Percentiles rank a stretch among this genome's conserved stretches.
Evolutionary conservation across 2,113 vertebrate genomes (phyloP).

Genomic region (Nesogale talazaci): DNA sequence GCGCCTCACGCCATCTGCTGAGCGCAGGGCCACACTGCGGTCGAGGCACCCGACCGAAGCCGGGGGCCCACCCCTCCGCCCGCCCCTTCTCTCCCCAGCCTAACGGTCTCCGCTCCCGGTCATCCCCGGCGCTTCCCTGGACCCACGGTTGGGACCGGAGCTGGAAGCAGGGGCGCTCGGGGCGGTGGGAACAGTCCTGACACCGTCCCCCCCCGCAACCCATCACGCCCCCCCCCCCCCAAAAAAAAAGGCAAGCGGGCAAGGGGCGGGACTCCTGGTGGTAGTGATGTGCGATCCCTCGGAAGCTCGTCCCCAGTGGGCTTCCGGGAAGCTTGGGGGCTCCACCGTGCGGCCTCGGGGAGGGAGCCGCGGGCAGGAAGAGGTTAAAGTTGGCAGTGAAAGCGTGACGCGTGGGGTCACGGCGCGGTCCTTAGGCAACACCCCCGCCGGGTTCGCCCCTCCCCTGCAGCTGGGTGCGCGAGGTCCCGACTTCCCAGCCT

Average conservation of each 20-base stretch:
- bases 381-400: not conserved
- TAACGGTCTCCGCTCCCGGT: not conserved
- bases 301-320: conserved; percentile 22
- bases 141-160: not conserved
- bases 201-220: too few relatives aligned
- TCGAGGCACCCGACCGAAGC: not conserved
- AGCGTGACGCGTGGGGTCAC: not conserved
- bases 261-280: not conserved
- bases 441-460: not conserved
- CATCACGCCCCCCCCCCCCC: not conserved
- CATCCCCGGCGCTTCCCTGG: not conserved
- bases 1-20: conserved; percentile 70
- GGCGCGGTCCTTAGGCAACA: not conserved
- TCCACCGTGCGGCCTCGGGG: not conserved
- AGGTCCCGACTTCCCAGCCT: not conserved
- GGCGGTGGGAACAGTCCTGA: not conserved
- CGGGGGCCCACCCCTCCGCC: rapidly evolving
- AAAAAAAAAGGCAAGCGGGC: not conserved
- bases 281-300: not conserved
- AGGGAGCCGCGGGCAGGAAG: not conserved
- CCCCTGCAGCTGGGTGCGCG: not conserved
- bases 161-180: not conserved
- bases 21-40: conserved; percentile 12
- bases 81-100: not conserved
- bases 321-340: conserved; percentile 11